Conservation (phyloP, 2,797 vertebrate genomes). For the Loriculus beryllinus region DNA sequence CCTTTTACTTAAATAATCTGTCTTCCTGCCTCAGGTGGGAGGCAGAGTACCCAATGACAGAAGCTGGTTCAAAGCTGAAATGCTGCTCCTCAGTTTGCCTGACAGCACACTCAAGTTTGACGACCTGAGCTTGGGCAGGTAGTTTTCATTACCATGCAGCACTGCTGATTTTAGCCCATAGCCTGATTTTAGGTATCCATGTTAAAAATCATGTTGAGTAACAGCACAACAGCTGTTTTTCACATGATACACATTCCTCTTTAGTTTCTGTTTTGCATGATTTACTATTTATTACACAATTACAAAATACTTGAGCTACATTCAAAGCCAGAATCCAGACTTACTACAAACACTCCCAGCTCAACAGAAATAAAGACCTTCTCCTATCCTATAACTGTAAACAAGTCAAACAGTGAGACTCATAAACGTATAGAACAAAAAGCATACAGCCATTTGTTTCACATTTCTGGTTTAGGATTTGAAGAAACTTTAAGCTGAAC, state of each 20-base stretch:
- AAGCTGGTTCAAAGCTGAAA: not conserved
- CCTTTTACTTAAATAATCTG: not conserved
- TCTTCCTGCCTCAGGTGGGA: not conserved
- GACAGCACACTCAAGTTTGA: not conserved
- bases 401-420: not conserved
- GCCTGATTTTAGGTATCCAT: not conserved
- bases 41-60: not conserved
- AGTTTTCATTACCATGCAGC: not conserved
- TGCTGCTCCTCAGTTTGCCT: not conserved
- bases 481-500: not conserved
- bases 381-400: not conserved
- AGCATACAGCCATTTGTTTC: not conserved
- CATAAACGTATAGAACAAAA: not conserved
- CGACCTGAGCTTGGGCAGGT: not conserved
- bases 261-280: not conserved
- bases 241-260: not conserved
- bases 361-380: not conserved
- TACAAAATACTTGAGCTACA: not conserved
- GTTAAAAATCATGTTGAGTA: not conserved
- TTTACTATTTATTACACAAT: not conserved
- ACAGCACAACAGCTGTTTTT: not conserved
- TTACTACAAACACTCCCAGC: not conserved
- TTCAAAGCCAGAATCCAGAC: not conserved
- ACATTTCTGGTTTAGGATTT: not conserved
- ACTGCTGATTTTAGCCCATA: not conserved